Evolutionary conservation across 2,888 invertebrate genomes (phyloP), one percentile per base, ranked within the genome.

Genomic region (Teleogryllus oceanicus): DNA sequence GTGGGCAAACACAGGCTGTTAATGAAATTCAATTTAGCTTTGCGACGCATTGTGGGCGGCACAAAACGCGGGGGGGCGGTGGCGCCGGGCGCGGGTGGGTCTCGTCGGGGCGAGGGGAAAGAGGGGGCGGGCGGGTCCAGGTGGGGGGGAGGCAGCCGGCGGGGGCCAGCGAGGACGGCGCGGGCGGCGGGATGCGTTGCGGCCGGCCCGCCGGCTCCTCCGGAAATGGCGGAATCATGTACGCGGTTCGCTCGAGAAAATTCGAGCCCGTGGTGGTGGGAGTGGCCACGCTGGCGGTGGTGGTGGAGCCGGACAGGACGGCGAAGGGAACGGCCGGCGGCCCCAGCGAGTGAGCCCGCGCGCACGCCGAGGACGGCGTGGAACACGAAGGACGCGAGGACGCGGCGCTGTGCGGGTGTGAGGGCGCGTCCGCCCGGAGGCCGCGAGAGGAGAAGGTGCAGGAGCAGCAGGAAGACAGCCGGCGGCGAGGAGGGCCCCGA

Each of bases 191-290:
- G 62, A 62, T 13, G n/a, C 16, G 62, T 18, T 62, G 62, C 16
- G 62, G 16, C 16, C n/a, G 62, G 13, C 62, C 16, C 13, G 62
- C 62, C 16, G 62, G 16, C 13, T 13, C 62, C 62, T n/a, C 62
- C 16, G 62, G 62, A 62, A 62, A 62, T 62, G 62, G 62, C 62
- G 62, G n/a, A 62, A 62, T n/a, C 62, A n/a, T 62, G 62, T 62
- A 62, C 62, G n/a, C 62, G 62, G 16, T 62, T 62, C 62, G 62
- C n/a, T n/a, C 16, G 62, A 62, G 62, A 62, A 62, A n/a, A 62
- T 62, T 62, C 62, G 62, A 62, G n/a, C 13, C 62, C 62, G 62
- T 62, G 62, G n/a, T n/a, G 62, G n/a, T n/a, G 62, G 62, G 16
- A n/a, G 16, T 1, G 62, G 62, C 62, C 16, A 13, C n/a, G 62